These are phyloP conservation scores for Catharus bicknelli DNA, from an alignment of 2,113 vertebrate genomes.

Conservation along the genomic window DNA sequence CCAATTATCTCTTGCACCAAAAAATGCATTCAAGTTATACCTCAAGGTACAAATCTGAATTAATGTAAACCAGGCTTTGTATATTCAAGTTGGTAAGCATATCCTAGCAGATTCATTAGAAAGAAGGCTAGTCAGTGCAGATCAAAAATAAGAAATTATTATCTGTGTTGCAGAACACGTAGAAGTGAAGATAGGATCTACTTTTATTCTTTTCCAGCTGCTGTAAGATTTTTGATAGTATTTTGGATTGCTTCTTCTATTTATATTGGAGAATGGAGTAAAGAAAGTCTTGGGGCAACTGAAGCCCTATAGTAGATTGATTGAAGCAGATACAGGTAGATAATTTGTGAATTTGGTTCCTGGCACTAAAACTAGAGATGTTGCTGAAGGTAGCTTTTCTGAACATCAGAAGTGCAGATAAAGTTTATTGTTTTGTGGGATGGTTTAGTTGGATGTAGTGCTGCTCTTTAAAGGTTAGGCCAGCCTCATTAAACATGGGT, in stretches of 20 bases:
- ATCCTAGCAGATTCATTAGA: not conserved
- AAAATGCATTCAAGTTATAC: not conserved
- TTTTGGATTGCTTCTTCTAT: slow-evolving; percentile 1
- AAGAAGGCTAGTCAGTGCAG: not conserved
- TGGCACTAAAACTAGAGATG: not conserved
- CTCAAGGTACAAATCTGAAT: not conserved
- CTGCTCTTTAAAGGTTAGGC: not conserved
- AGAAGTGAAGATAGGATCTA: not conserved
- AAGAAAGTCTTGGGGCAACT: not conserved
- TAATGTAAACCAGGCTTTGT: not conserved
- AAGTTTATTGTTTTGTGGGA: not conserved
- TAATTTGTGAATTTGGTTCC: not conserved
- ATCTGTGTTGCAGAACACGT: not conserved
- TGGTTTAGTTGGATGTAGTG: not conserved
- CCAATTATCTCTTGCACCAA: not conserved
- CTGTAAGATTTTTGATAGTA: not conserved
- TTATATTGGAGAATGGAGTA: not conserved
- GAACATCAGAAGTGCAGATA: not conserved
- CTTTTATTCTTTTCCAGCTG: slow-evolving; percentile 15
- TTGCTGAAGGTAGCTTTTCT: slow-evolving; percentile 17
- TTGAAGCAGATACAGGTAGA: not conserved
- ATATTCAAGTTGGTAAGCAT: not conserved
- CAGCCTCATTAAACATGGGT: not conserved
- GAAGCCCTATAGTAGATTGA: not conserved
- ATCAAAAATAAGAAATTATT: slow-evolving; percentile 6